Conservation (phyloP, 2,797 vertebrate genomes). For the Clarias laeviceps region DNA sequence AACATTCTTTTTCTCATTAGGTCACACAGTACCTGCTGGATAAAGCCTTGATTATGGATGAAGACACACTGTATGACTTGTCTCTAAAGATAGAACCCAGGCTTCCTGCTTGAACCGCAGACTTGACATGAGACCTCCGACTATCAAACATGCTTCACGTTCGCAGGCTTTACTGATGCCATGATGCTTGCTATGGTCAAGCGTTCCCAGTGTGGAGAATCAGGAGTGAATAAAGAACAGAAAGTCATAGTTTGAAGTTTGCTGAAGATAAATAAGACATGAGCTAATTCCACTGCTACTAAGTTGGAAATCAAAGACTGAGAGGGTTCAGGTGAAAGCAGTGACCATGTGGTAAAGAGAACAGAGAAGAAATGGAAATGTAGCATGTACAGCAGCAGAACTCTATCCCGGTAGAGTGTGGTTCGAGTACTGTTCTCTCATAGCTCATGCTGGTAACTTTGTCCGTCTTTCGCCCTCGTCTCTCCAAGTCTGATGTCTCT, state of each 20-base stretch:
- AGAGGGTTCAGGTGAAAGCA: constrained; percentile 25
- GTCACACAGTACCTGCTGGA: constrained; percentile 95
- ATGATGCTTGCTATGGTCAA: constrained; percentile 33
- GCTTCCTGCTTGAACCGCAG: constrained; percentile 86
- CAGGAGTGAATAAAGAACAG: constrained; percentile 8
- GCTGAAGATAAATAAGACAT: constrained; percentile 12
- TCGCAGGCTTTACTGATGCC: constrained; percentile 31
- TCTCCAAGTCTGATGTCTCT: not conserved
- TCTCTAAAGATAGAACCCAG: constrained; percentile 94
- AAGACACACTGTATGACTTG: constrained; percentile 93
- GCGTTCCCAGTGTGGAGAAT: constrained; percentile 18
- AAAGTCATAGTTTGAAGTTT: constrained; percentile 17
- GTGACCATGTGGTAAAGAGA: constrained; percentile 15
- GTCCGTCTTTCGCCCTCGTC: constrained; percentile 30
- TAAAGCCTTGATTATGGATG: constrained; percentile 92
- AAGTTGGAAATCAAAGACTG: constrained; percentile 18
- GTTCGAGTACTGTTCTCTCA: constrained; percentile 37
- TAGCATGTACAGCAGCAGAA: constrained; percentile 78
- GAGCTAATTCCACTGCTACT: constrained; percentile 22
- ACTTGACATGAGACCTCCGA: constrained; percentile 56
- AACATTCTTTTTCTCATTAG: constrained; percentile 65
- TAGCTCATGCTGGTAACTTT: constrained; percentile 44
- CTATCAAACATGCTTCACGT: constrained; percentile 44
- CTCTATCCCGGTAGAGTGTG: constrained; percentile 61
- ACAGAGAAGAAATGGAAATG: constrained; percentile 76